Base-by-base conservation (phyloP, 2,113 vertebrate genomes). In the Steatornis caripensis region DNA sequence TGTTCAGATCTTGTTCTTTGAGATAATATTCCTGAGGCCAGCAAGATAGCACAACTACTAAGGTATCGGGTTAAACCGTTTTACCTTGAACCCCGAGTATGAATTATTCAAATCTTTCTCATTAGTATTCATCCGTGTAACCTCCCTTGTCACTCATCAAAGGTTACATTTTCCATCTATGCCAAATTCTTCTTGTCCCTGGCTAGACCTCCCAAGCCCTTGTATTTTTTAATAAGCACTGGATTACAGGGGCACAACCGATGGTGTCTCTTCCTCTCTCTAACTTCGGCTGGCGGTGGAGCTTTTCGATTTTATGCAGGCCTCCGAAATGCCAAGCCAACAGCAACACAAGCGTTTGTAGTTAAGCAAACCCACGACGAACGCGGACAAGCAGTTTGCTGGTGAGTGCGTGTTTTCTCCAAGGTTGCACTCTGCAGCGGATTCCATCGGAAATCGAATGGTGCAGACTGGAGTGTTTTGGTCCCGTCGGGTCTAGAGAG, bases 71-170 rank as follows among this genome's bases (percentile, higher is more conserved):
- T 93, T 94, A 72, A 84, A 92, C 36, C 7, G 1, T 72, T 89
- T 94, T 95, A 93, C 95, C 93, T 98, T 96, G 92, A 97, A 96
- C 85, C 71, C 41, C 5, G 2, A 26, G 22, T 11, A 88, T 94
- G 92, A 96, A 96, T 97, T 95, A 97, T 97, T 95, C 84, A 98
- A 62, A 49, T 26, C 21, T 51, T 81, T 74, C 84, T 71, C 51
- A 83, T 95, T 72, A 51, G 55, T 57, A 93, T 93, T 95, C 92
- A 66, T 66, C 75, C 34, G 0, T 70, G 32, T 66, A 86, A 94
- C 81, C 87, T 95, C 85, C 76, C 72, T 84, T 90, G 90, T 87
- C 91, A 82, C 82, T 97, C 87, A 96, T 57, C 95, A 84, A 65
- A 91, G 91, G 81, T 94, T 81, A 32, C 64, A 86, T 93, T 95